A percentile compares a stretch with the other conserved stretches of the same genome.
These are phyloP conservation scores for Agapostemon virescens DNA, from an alignment of 2,888 invertebrate genomes.

Conservation along the genomic window DNA sequence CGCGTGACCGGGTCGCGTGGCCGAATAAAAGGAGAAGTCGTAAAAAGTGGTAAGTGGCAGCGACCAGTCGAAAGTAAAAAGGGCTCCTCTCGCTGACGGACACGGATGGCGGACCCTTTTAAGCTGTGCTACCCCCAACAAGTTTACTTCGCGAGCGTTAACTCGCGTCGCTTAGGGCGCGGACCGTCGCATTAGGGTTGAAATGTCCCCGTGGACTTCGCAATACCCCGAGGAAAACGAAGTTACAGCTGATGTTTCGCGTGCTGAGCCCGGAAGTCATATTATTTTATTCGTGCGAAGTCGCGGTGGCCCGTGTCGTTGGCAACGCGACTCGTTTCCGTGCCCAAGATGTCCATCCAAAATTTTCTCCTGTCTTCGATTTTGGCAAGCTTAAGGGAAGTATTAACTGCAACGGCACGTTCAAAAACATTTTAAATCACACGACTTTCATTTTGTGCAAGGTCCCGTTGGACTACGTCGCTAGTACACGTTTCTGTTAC, in stretches of 20 bases:
- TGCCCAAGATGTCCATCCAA: constrained; percentile 68
- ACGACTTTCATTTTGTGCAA: no score
- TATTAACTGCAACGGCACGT: no score
- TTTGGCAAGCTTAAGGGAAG: no score
- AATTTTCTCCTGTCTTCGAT: no score
- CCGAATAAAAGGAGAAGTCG: constrained; percentile 2
- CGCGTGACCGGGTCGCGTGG: constrained; percentile 14
- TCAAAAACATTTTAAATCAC: no score
- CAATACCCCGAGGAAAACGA: constrained; percentile 10
- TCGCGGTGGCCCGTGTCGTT: constrained; percentile 49
- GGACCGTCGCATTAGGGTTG: constrained; percentile 33
- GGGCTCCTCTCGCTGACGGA: neutral
- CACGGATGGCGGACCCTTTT: constrained; percentile 46
- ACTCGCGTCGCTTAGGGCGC: constrained; percentile 30
- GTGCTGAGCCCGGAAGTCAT: constrained; percentile 57
- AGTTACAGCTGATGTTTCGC: constrained; percentile 54
- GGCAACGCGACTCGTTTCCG: constrained; percentile 70
- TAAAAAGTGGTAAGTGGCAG: constrained; percentile 3
- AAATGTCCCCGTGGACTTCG: constrained; percentile 22
- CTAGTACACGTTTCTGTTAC: no score
- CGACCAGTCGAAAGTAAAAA: constrained; percentile 1
- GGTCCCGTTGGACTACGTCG: no score
- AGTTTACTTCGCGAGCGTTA: constrained; percentile 42
- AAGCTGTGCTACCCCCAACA: constrained; percentile 21
- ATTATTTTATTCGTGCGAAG: constrained; percentile 75